phyloP scores from a whole-genome alignment of 2,888 invertebrate genomes.

The Silvanus unidentatus region DNA sequence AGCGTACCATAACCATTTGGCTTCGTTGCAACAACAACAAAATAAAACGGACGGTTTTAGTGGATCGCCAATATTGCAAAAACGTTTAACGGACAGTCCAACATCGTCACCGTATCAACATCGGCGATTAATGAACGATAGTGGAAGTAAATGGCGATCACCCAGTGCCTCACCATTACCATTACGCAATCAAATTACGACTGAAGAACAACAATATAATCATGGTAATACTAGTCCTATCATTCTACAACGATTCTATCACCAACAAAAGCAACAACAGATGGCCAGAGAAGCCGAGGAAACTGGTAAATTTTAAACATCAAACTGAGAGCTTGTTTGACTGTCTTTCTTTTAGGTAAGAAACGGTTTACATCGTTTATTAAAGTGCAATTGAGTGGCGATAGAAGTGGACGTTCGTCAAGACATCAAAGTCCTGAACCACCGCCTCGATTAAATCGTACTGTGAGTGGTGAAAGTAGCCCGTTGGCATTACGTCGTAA shows the following conservation, averaged over 20 bases:
- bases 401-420: constrained; percentile 43
- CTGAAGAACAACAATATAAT: constrained; percentile 30
- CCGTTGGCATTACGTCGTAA: constrained; percentile 57
- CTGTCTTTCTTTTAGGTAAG: constrained; percentile 46
- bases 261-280: constrained; percentile 68
- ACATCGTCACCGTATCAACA: constrained; percentile 17
- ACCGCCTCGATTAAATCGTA: constrained; percentile 49
- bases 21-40: constrained; percentile 21
- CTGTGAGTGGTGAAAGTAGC: constrained; percentile 38
- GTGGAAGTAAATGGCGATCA: constrained; percentile 39
- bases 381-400: constrained; percentile 65
- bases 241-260: constrained; percentile 70
- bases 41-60: constrained; percentile 12
- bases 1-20: constrained; percentile 36
- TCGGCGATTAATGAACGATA: constrained; percentile 20
- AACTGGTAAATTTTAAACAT: constrained; percentile 19
- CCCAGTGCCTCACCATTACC: constrained; percentile 44
- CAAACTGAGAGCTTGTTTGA: background rate
- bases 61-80: constrained; percentile 6
- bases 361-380: constrained; percentile 79
- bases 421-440: constrained; percentile 58
- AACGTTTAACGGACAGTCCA: background rate
- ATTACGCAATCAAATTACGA: constrained; percentile 34
- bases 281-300: constrained; percentile 47
- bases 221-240: constrained; percentile 73